Percentiles rank a stretch among this genome's conserved stretches.
Evolutionary conservation across 2,113 vertebrate genomes (phyloP).

Genomic region (Corythornis cristatus): DNA sequence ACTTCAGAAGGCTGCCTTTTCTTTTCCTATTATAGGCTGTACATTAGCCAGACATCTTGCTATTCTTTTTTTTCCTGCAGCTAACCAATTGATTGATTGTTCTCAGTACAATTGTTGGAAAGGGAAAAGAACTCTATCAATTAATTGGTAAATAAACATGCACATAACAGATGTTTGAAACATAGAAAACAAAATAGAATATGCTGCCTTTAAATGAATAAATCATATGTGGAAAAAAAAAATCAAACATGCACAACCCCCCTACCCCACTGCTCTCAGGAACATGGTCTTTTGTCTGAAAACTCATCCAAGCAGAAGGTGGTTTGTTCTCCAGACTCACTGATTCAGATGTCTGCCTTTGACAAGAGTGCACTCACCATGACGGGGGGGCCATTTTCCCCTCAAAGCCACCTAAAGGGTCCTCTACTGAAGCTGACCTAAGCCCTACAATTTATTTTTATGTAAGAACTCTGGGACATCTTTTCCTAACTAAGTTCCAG

Average conservation of each 20-base stretch:
- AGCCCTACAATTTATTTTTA: not conserved
- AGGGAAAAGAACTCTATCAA: not conserved
- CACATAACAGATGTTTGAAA: not conserved
- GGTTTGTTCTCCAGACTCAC: slow-evolving; percentile 26
- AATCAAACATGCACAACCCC: not conserved
- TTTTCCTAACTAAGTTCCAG: not conserved
- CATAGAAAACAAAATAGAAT: not conserved
- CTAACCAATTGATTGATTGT: not conserved
- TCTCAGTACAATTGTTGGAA: not conserved
- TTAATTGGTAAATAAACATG: not conserved
- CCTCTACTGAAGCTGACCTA: not conserved
- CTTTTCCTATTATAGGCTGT: not conserved
- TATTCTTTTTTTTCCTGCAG: not conserved
- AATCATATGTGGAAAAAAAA: not conserved
- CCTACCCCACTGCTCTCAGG: not conserved
- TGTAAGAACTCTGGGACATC: not conserved
- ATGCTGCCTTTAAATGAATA: not conserved
- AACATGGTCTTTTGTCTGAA: not conserved
- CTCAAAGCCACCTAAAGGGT: not conserved
- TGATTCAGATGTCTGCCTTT: slow-evolving; percentile 33
- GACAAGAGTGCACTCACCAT: not conserved
- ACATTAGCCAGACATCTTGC: not conserved
- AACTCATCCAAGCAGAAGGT: slow-evolving; percentile 40
- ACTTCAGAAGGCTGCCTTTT: not conserved
- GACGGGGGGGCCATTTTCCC: not conserved